Evolutionary conservation across 1,140 invertebrate species (phyloP).

Genomic region (Bombus superbus): DNA sequence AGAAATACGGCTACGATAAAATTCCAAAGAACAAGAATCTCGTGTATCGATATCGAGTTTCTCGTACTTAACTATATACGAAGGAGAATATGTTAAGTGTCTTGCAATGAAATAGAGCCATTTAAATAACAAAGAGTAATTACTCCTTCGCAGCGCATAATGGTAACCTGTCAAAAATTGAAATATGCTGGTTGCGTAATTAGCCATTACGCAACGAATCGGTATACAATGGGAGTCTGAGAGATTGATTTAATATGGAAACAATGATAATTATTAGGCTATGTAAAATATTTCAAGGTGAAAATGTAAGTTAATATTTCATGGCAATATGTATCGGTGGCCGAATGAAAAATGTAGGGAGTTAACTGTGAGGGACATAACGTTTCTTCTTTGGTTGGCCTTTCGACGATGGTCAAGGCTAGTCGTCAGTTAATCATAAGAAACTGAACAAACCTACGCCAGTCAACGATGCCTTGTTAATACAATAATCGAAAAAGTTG

Average conservation of each 20-base stretch:
- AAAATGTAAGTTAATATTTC: slow-evolving; percentile 32
- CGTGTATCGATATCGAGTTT: not conserved
- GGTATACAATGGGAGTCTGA: not conserved
- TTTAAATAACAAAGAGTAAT: not conserved
- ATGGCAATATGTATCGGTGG: slow-evolving; percentile 15
- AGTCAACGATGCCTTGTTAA: slow-evolving; percentile 8
- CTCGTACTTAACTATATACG: not conserved
- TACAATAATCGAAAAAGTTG: slow-evolving; percentile 14
- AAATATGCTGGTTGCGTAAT: not conserved
- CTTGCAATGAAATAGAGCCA: not conserved
- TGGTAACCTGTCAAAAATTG: not conserved
- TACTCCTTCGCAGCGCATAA: not conserved
- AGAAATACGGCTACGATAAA: not conserved
- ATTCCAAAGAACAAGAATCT: not conserved
- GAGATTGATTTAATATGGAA: not conserved
- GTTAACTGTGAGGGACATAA: slow-evolving; percentile 40
- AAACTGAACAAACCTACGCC: slow-evolving; percentile 62
- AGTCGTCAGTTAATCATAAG: slow-evolving; percentile 51
- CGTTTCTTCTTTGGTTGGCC: slow-evolving; percentile 54
- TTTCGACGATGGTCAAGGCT: slow-evolving; percentile 67
- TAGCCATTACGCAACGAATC: not conserved
- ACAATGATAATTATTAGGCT: slow-evolving; percentile 36
- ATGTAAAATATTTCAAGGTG: slow-evolving; percentile 35
- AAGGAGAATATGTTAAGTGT: no score
- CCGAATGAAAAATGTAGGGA: slow-evolving; percentile 54